Base-by-base conservation (phyloP, 2,113 vertebrate species). In the Pungitius pungitius region DNA sequence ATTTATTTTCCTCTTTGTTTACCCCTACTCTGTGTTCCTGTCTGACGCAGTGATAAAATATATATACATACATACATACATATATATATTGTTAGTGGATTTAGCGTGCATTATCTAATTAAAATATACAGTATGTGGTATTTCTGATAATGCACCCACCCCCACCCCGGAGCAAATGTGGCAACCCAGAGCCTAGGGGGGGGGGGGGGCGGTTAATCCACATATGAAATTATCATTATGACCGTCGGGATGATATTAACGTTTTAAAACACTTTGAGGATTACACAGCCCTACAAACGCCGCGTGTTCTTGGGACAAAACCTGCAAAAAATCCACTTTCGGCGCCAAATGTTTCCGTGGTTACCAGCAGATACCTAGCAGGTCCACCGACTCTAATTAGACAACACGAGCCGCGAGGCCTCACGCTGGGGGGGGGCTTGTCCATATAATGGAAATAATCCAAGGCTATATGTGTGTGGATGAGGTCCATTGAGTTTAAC, bases 1-100 rank as follows among this genome's bases (percentile, higher is more conserved):
- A 85, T 89, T 91, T 82, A 81, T 88, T 91, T 87, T 81, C 67
- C 83, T 24, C 87, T 91, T 93, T 93, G 91, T 93, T 90, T 90
- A 81, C 82, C 77, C 70, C 65, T 85, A 80, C 59, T 69, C 70
- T 11, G 72, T 55, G 8, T 83, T 79, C 66, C 73, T 81, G 65
- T 75, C 61, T 73, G 18, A 20, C 45, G 8, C 7, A 55, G 54
- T 60, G 72, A 64, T 6, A 43, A 58, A 83, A 89, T 78, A 47
- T 59, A 81, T 49, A 67, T 84, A 86, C 66, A 83, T 77, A 74
- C 62, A 78, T 82, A 81, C 52, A 67, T 84, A 81, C 52, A 67
- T 84, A 86, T 68, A 83, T 77, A 74, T 65, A 78, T 82, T 13
- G 27, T 9, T 30, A 82, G 26, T 80, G 59, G 66, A 68, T 85